A percentile compares a stretch with the other conserved stretches of the same genome.
Conservation (phyloP, 2,888 invertebrate species). For the Camptogramma bilineatum region DNA sequence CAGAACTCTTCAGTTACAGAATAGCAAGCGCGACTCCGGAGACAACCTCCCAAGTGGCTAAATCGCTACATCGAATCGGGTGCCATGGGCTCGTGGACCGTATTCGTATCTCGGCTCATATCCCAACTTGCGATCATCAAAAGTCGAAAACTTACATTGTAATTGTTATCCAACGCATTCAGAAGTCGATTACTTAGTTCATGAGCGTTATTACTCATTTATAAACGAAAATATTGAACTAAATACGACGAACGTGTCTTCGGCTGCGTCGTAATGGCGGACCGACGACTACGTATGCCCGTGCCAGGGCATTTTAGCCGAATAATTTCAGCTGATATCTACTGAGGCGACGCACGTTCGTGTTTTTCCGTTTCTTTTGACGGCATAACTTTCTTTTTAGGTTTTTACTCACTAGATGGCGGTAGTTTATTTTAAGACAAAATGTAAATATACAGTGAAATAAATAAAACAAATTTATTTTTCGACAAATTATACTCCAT, state of each 20-base stretch:
- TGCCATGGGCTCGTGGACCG: conserved; percentile 84
- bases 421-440: neutral
- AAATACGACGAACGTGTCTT: conserved; percentile 86
- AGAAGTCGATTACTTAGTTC: conserved; percentile 98
- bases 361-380: conserved; percentile 86
- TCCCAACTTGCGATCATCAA: conserved; percentile 74
- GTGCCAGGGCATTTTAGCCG: conserved; percentile 87
- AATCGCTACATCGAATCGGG: conserved; percentile 79
- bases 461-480: neutral
- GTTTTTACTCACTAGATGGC: conserved; percentile 63
- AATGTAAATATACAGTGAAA: neutral
- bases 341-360: conserved; percentile 84
- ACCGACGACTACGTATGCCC: conserved; percentile 87
- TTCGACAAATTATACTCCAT: neutral
- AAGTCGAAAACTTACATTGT: conserved; percentile 95
- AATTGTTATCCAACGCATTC: conserved; percentile 98
- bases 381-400: conserved; percentile 64
- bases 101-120: conserved; percentile 76
- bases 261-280: conserved; percentile 86
- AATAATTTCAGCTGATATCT: conserved; percentile 86
- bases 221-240: conserved; percentile 87
- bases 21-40: conserved; percentile 58
- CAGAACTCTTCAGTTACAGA: conserved; percentile 53
- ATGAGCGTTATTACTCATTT: conserved; percentile 93
- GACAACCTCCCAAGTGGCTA: conserved; percentile 73